Base-by-base conservation (phyloP, 2,113 vertebrate species). In the Phycodurus eques region DNA sequence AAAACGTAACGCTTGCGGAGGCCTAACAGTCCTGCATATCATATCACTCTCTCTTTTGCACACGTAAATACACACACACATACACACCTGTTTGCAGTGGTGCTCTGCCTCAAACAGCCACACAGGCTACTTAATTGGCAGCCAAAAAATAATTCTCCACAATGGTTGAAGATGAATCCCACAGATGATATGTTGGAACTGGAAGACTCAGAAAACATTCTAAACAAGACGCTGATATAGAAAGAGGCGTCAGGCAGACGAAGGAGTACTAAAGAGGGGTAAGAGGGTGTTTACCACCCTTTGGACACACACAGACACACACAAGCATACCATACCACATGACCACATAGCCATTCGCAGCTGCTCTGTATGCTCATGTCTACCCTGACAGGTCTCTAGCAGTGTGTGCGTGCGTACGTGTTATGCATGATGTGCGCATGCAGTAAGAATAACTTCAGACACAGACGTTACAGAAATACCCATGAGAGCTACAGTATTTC, bases 331-430 rank as follows among this genome's bases (percentile, higher is more conserved):
- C 64, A 74, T 71, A 68, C 65, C 84, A 62, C 72, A 82, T 80
- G 81, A 84, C 76, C 71, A 75, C 67, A 85, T 85, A 67, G 79
- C 76, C 75, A 74, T 65, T 77, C 72, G 84, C 90, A 91, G 90
- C 90, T 91, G 90, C 75, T 88, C 73, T 15, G 51, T 74, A 67
- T 74, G 73, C 75, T 91, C 90, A 89, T 64, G 0, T 68, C 70
- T 62, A 64, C 65, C 66, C 72, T 87, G 87, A 89, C 89, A 88
- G 82, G 65, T 61, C 43, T 62, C 56, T 22, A 54, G 49, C 62
- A 49, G 61, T 57, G 68, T 71, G 62, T 77, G 75, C 62, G 60
- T 65, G 67, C 57, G 73, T 74, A 65, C 69, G 75, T 68, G 60
- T 72, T 63, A 9, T 64, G 72, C 47, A 71, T 81, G 72, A 80